Base-by-base conservation (phyloP, 2,797 vertebrate species). In the Babyrousa celebensis region DNA sequence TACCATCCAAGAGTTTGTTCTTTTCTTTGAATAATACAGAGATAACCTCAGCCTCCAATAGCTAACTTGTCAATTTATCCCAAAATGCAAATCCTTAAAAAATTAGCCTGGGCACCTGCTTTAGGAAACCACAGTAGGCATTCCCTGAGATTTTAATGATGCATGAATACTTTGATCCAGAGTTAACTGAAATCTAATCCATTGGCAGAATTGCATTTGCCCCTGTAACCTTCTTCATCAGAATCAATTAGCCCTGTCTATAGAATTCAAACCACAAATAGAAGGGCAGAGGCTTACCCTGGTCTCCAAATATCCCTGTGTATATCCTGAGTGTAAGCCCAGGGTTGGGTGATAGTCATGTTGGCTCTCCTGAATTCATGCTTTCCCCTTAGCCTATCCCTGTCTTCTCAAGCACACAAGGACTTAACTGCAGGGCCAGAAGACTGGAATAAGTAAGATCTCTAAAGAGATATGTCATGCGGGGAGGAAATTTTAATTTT, bases 201-300 rank as follows among this genome's bases (percentile, higher is more conserved):
- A 97, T 96, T 97, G 96, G 84, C 32, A 71, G 83, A 92, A 97
- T 89, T 94, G 83, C 74, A 97, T 96, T 95, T 96, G 48, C 56
- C 52, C 70, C 91, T 52, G 63, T 17, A 95, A 63, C 48, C 23
- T 14, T 95, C 60, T 95, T 97, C 29, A 84, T 12, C 6, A 95
- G 68, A 91, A 52, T 89, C 62, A 85, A 60, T 94, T 91, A 94
- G 67, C 56, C 78, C 71, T 96, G 58, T 82, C 36, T 70, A 20
- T 29, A 68, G 87, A 82, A 75, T 60, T 94, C 25, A 40, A 36
- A 54, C 15, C 29, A 40, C 54, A 77, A 32, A 93, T 29, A 96
- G 85, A 95, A 96, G 63, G 63, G 78, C 12, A 58, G n/a, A 21
- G 79, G 48, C 52, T 80, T 18, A 48, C 29, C 1, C 16, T 9